Evolutionary conservation across 2,797 vertebrate genomes (phyloP).

Genomic region (Loriculus beryllinus): DNA sequence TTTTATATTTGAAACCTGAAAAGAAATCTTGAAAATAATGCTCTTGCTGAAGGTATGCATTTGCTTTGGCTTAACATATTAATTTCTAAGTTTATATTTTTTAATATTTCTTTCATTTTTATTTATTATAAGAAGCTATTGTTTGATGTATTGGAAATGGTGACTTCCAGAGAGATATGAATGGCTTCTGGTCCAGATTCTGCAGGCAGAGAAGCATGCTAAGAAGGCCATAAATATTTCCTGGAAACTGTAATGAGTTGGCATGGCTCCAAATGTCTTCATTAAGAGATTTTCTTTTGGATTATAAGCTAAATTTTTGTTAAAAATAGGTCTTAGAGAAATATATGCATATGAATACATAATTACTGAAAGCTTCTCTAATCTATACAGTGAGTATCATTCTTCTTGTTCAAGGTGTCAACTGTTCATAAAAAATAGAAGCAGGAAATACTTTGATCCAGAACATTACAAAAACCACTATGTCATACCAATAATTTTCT

Average conservation of each 20-base stretch:
- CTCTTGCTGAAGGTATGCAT: background rate
- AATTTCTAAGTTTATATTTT: background rate
- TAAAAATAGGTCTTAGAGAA: background rate
- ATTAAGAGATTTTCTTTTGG: background rate
- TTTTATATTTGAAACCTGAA: background rate
- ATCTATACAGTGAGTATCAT: background rate
- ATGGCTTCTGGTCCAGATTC: background rate
- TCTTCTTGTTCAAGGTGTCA: background rate
- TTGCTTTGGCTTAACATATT: background rate
- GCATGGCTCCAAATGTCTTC: background rate
- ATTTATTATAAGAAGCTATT: background rate
- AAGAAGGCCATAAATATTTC: background rate
- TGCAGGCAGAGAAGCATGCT: background rate
- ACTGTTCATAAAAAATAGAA: background rate
- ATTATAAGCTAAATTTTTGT: background rate
- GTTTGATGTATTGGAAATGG: background rate
- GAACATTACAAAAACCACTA: background rate
- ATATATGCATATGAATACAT: background rate
- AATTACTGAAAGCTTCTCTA: background rate
- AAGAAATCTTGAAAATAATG: background rate
- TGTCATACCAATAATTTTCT: background rate
- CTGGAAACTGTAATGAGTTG: background rate
- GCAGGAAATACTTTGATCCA: background rate
- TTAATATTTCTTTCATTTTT: background rate
- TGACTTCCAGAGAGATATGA: background rate